Evolutionary conservation across 2,113 vertebrate species (phyloP), one percentile per base, ranked within the genome.

Genomic region (Phylloscopus trochiloides): DNA sequence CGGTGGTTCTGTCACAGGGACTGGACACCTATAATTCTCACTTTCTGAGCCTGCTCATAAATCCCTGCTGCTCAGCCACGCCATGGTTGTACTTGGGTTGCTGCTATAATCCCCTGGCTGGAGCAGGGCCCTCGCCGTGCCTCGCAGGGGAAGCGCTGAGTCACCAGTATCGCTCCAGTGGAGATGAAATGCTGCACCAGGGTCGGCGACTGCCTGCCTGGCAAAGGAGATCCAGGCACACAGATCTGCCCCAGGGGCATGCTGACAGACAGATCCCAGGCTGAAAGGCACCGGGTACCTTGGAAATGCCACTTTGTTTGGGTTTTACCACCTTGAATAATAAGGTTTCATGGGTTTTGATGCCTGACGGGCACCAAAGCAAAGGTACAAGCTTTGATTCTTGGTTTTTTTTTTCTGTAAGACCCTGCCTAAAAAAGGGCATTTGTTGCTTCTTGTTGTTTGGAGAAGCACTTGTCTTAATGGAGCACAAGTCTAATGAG

Each of bases 11-110:
- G 91, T 97, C 92, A 94, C 54, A 85, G 87, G 88, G 97, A 91
- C 93, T 80, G 95, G 97, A 96, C 95, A 96, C 95, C 96, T 91
- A 96, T 97, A 97, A 97, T 86, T 97, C 96, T 94, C 65, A 45
- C 87, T 86, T 94, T 90, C 40, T 29, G 91, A 92, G 71, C 91
- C 70, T 10, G 13, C 73, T 93, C 88, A 80, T 97, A 97, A 97
- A 97, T 97, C 90, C 74, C 54, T 29, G 59, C 72, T 78, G 83
- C 87, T 90, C 50, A 68, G 68, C 40, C 34, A 31, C 52, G 21
- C 51, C 4, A 11, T 92, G 87, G 45, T 79, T 84, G 36, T 8
- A 19, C 68, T 81, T 2, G 3, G 47, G 61, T 22, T 92, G 76
- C 63, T 91, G 88, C 76, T 90, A 2, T 83, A 90, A 89, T 92